A percentile compares a stretch with the other conserved stretches of the same genome.
Conservation (phyloP, 2,113 vertebrate genomes). For the Labrus mixtus region DNA sequence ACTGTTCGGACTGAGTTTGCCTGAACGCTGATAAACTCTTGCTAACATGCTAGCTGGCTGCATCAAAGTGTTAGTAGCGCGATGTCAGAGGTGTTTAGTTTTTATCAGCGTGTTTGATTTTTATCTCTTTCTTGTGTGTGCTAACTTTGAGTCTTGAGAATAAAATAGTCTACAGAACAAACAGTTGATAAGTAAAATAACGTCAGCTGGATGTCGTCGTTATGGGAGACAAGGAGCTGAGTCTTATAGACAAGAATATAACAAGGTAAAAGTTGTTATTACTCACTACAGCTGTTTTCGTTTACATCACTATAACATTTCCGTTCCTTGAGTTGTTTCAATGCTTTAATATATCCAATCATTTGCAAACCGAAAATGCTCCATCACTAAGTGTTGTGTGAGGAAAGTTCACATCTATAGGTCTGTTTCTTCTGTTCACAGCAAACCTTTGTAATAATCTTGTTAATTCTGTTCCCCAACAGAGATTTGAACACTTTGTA, state of each 20-base stretch:
- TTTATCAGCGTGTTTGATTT: no score
- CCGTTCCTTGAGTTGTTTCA: not conserved
- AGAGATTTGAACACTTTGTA: no score
- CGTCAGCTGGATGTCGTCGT: not conserved
- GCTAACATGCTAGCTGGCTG: slow-evolving; percentile 11
- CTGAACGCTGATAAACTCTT: slow-evolving; percentile 5
- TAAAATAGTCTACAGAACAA: not conserved
- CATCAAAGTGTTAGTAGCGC: not conserved
- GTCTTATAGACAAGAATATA: slow-evolving; percentile 83
- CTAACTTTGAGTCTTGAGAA: not conserved
- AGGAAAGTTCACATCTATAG: no score
- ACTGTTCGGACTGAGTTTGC: not conserved
- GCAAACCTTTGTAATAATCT: no score
- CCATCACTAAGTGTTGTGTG: no score
- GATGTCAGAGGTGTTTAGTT: not conserved
- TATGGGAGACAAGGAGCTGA: slow-evolving; percentile 82
- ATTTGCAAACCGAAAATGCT: no score
- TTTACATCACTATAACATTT: not conserved
- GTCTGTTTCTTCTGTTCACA: no score
- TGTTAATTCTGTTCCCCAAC: no score
- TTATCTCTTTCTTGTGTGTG: not conserved
- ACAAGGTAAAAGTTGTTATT: slow-evolving; percentile 75
- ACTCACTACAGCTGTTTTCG: not conserved
- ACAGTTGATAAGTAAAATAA: not conserved
- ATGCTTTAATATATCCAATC: not conserved